Conservation (phyloP, 2,797 vertebrate species). For the Notolepis coatsorum region DNA sequence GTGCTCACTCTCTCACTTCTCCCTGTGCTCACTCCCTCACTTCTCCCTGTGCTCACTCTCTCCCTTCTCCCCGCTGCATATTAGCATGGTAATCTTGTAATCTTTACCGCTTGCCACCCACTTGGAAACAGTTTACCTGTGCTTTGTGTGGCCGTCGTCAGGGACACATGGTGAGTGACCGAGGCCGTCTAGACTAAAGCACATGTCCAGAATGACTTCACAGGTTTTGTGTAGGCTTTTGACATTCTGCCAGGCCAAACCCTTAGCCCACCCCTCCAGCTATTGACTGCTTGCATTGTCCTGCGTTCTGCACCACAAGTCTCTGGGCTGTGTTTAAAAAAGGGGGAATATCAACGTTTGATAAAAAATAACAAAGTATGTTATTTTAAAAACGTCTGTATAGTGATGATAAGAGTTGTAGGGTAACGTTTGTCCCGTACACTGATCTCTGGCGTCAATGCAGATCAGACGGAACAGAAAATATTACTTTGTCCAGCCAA, state of each 20-base stretch:
- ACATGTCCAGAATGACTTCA: slow-evolving; percentile 27
- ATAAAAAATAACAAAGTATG: neutral
- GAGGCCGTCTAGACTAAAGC: slow-evolving; percentile 13
- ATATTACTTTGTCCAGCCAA: no score
- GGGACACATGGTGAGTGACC: slow-evolving; percentile 15
- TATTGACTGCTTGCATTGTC: neutral
- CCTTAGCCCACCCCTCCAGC: slow-evolving; percentile 2
- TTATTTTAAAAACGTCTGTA: neutral
- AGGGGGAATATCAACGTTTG: no score
- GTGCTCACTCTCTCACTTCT: slow-evolving; percentile 35
- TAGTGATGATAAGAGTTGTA: neutral
- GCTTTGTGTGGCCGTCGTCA: slow-evolving; percentile 19
- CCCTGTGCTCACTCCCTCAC: slow-evolving; percentile 59
- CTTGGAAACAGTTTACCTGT: slow-evolving; percentile 35
- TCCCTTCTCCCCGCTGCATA: slow-evolving; percentile 45
- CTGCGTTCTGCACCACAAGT: neutral
- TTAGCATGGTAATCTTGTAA: slow-evolving; percentile 49
- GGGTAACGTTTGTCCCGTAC: no score
- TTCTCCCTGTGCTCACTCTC: slow-evolving; percentile 39
- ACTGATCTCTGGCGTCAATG: no score
- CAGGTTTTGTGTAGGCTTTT: slow-evolving; percentile 8
- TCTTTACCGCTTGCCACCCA: slow-evolving; percentile 63
- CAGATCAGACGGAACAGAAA: no score
- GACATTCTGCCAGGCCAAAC: neutral
- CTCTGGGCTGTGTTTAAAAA: slow-evolving; percentile 19